A percentile compares a stretch with the other conserved stretches of the same genome.
Conservation (phyloP, 1,140 invertebrate genomes). For the Pogonus chalceus region DNA sequence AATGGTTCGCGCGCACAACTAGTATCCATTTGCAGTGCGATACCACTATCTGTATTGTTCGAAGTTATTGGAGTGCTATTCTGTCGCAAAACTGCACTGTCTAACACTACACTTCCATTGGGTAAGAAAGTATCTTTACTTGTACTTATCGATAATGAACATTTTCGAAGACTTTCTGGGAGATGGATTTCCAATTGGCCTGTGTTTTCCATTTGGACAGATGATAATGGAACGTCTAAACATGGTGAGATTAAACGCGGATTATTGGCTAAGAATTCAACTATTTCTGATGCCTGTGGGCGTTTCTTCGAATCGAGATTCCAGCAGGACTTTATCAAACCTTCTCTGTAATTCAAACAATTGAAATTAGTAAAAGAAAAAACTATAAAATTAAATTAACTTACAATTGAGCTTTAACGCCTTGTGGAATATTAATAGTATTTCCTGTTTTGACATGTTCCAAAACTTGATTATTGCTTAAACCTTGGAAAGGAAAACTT, state of each 20-base stretch:
- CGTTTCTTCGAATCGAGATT: slow-evolving; percentile 54
- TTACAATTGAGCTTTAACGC: slow-evolving; percentile 68
- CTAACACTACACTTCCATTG: neutral
- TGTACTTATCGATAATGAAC: slow-evolving; percentile 27
- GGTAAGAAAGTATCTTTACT: slow-evolving; percentile 2
- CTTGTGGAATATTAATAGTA: slow-evolving; percentile 57
- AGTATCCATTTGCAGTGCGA: slow-evolving; percentile 24
- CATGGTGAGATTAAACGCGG: slow-evolving; percentile 68
- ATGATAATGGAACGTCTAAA: slow-evolving; percentile 63
- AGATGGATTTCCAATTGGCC: slow-evolving; percentile 45
- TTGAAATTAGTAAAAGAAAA: slow-evolving; percentile 5
- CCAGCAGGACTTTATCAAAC: slow-evolving; percentile 70
- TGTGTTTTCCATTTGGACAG: slow-evolving; percentile 55
- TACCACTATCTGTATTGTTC: slow-evolving; percentile 13
- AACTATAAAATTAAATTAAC: slow-evolving; percentile 33
- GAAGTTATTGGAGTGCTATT: slow-evolving; percentile 10
- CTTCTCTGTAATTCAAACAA: slow-evolving; percentile 45
- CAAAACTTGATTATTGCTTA: slow-evolving; percentile 76
- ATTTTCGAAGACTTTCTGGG: slow-evolving; percentile 34
- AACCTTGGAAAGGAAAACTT: slow-evolving; percentile 76
- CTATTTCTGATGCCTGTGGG: slow-evolving; percentile 64
- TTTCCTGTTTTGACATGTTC: slow-evolving; percentile 67
- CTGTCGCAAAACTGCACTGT: slow-evolving; percentile 9
- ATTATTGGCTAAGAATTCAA: slow-evolving; percentile 66
- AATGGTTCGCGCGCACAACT: slow-evolving; percentile 28